Evolutionary conservation across 2,113 vertebrate species (phyloP), one percentile per base, ranked within the genome.

Genomic region (Raphicerus campestris): DNA sequence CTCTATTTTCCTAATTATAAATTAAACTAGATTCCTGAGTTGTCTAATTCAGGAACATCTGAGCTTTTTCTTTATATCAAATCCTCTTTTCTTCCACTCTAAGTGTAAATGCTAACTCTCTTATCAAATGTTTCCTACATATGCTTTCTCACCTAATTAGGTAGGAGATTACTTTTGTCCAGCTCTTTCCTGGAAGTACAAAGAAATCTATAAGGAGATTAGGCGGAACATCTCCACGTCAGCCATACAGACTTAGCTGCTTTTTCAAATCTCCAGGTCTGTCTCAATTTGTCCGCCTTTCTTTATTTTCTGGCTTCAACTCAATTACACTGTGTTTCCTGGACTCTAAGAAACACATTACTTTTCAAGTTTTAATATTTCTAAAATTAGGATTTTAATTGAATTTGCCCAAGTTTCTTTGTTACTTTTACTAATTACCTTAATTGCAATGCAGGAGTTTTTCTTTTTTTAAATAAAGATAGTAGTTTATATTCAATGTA

Each of bases 51-150:
- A 51, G 63, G 73, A 86, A 75, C 83, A 61, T 53, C 56, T 66
- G 42, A 53, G 56, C 30, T 81, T 78, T 78, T 56, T 75, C 73
- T 95, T 75, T 53, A 82, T 2, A 80, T 32, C 47, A 81, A 93
- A 88, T 53, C 82, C 91, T 93, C 85, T 53, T 78, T 77, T 85
- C 20, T 35, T n/a, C 60, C 88, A 35, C 78, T 88, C 81, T 87
- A 89, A 93, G 87, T 84, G 55, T 32, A 92, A 92, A 96, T 60
- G n/a, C 70, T 49, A 83, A 93, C 70, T 95, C 78, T 58, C 63
- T 95, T 96, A 63, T 91, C 53, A 56, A 75, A 19, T 26, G 32
- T 70, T 94, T 92, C 56, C 58, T 92, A 49, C 28, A 13, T 77
- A 77, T 55, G 26, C 47, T 42, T 92, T 87, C 75, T 95, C 32